Conservation (phyloP, 2,113 vertebrate genomes). For the Dromas ardeola region DNA sequence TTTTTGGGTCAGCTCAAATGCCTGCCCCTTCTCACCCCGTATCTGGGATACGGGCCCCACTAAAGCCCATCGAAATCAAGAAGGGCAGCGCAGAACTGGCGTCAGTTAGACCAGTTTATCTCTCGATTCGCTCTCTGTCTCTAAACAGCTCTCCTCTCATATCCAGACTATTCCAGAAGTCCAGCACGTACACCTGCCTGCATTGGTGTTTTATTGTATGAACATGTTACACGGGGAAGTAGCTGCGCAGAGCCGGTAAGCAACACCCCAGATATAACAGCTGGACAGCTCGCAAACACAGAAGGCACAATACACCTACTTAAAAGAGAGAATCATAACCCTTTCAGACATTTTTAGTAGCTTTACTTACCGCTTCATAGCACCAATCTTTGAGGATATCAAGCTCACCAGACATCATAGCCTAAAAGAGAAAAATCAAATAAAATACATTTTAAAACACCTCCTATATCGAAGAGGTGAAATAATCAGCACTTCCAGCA, state of each 20-base stretch:
- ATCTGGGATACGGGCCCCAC: background rate
- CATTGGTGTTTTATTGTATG: background rate
- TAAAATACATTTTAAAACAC: background rate
- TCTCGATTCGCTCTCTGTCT: rapidly evolving
- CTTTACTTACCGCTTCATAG: constrained; percentile 90
- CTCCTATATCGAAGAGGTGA: background rate
- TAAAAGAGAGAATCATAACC: background rate
- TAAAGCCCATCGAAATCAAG: background rate
- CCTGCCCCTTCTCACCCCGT: background rate
- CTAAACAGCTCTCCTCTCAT: background rate
- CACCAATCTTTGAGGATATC: constrained; percentile 99
- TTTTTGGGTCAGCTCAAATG: background rate
- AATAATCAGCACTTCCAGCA: background rate
- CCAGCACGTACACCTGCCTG: background rate
- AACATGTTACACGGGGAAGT: background rate
- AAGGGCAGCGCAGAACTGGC: background rate
- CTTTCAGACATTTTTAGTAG: background rate
- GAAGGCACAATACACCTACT: background rate
- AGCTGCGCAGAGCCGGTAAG: background rate
- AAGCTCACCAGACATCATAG: constrained; percentile 93
- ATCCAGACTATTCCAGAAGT: background rate
- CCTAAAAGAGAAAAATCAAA: constrained; percentile 69
- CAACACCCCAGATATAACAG: background rate
- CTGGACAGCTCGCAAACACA: background rate
- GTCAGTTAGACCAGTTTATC: background rate